Evolutionary conservation across 64 coral and sea anemone species (phyloP).

Genomic region (Pocillopora damicornis): DNA sequence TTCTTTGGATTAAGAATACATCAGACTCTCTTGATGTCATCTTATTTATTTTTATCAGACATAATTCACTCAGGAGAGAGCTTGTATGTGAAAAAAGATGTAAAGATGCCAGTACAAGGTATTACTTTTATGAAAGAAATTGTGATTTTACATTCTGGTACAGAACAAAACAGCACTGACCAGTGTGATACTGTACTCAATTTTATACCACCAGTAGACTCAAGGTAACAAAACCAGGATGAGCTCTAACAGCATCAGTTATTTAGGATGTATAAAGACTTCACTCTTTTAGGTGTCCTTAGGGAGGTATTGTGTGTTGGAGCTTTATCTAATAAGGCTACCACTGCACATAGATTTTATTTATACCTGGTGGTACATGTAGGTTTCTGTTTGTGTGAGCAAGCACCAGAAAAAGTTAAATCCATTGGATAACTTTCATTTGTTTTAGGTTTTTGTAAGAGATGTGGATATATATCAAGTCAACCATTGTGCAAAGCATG

Average conservation of each 20-base stretch:
- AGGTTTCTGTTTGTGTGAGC: not conserved
- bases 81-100: slow-evolving; percentile 90
- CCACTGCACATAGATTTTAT: too few species aligned
- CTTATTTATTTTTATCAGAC: slow-evolving; percentile 33
- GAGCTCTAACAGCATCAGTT: too few species aligned
- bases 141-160: too few species aligned
- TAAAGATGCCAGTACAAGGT: slow-evolving; percentile 99
- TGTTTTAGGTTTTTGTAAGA: slow-evolving; percentile 69
- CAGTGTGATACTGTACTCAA: not conserved
- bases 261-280: too few species aligned
- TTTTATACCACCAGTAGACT: too few species aligned
- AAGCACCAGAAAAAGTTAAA: not conserved
- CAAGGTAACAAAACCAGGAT: too few species aligned
- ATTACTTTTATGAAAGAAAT: not conserved
- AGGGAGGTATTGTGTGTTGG: too few species aligned
- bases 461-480: slow-evolving; percentile 97
- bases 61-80: slow-evolving; percentile 96
- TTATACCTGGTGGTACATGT: not conserved
- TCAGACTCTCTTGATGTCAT: not conserved
- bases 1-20: too few species aligned
- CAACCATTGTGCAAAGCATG: slow-evolving; percentile 92
- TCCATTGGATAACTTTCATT: not conserved
- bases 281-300: too few species aligned
- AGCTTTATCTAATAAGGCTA: too few species aligned
- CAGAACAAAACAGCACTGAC: not conserved